These are phyloP conservation scores for Ictidomys tridecemlineatus DNA, from an alignment of 2,113 vertebrate genomes.

Conservation along the genomic window DNA sequence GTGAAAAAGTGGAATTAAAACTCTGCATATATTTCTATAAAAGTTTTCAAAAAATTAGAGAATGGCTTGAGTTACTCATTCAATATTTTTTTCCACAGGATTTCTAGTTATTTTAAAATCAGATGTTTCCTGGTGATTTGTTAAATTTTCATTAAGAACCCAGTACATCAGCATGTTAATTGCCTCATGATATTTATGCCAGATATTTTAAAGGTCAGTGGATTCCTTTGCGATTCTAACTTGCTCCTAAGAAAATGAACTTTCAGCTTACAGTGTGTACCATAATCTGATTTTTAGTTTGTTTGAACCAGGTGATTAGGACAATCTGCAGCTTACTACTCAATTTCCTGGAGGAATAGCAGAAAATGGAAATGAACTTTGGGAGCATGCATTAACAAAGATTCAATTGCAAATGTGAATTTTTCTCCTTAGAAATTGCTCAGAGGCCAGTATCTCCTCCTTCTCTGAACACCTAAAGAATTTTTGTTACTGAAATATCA, in stretches of 20 bases:
- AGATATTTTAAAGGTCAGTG: slow-evolving; percentile 28
- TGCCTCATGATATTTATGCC: neutral
- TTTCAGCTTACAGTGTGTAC: neutral
- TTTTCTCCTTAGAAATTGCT: slow-evolving; percentile 37
- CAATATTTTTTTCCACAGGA: neutral
- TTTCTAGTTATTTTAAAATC: slow-evolving; percentile 20
- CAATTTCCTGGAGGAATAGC: neutral
- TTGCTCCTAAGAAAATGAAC: slow-evolving; percentile 46
- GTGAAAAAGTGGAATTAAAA: slow-evolving; percentile 30
- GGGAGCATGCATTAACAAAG: neutral
- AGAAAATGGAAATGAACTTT: slow-evolving; percentile 30
- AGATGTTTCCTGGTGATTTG: neutral
- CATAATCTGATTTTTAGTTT: neutral
- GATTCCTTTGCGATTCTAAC: neutral
- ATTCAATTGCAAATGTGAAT: neutral
- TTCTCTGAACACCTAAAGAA: neutral
- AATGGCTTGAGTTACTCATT: slow-evolving; percentile 22
- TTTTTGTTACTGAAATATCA: slow-evolving; percentile 11
- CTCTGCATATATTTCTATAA: slow-evolving; percentile 32
- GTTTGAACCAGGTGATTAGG: neutral
- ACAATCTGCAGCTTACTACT: neutral
- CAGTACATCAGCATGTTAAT: neutral
- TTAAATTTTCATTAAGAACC: slow-evolving; percentile 26
- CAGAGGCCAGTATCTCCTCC: neutral
- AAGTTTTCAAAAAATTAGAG: neutral